phyloP scores from a whole-genome alignment of 2,888 invertebrate genomes.

The Ephialtes manifestator region DNA sequence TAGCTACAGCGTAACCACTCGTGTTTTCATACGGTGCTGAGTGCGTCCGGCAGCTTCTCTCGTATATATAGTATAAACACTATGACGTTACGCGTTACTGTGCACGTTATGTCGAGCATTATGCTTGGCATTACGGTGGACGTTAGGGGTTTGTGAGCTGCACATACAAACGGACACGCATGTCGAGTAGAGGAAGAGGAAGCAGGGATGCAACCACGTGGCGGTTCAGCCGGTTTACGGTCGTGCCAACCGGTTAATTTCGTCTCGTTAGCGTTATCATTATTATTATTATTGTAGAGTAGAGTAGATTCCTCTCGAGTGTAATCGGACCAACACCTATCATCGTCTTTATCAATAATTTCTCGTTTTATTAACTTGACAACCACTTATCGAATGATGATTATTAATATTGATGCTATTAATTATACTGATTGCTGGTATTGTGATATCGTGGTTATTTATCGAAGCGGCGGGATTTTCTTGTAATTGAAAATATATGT shows the following conservation, averaged over 20 bases:
- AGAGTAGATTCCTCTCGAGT: not conserved
- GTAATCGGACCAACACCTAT: not conserved
- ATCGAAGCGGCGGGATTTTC: no score
- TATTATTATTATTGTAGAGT: constrained; percentile 39
- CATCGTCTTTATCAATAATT: not conserved
- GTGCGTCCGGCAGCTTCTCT: constrained; percentile 14
- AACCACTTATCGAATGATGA: not conserved
- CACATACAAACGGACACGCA: constrained; percentile 18
- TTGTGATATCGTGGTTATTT: not conserved
- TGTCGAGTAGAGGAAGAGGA: not conserved
- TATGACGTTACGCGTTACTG: constrained; percentile 40
- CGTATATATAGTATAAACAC: not conserved
- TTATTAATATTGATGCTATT: not conserved
- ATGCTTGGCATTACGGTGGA: constrained; percentile 10
- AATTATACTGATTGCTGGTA: not conserved
- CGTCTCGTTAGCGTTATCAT: constrained; percentile 49
- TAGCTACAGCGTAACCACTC: not conserved
- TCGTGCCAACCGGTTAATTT: constrained; percentile 56
- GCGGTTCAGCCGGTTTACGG: constrained; percentile 57
- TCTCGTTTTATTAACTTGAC: not conserved
- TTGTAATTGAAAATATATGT: no score
- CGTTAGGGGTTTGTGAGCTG: constrained; percentile 9
- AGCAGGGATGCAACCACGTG: constrained; percentile 49
- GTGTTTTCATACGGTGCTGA: constrained; percentile 24
- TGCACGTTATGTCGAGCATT: constrained; percentile 42